Conservation (phyloP, 1,140 invertebrate species). For the Drosophila mayri region DNA sequence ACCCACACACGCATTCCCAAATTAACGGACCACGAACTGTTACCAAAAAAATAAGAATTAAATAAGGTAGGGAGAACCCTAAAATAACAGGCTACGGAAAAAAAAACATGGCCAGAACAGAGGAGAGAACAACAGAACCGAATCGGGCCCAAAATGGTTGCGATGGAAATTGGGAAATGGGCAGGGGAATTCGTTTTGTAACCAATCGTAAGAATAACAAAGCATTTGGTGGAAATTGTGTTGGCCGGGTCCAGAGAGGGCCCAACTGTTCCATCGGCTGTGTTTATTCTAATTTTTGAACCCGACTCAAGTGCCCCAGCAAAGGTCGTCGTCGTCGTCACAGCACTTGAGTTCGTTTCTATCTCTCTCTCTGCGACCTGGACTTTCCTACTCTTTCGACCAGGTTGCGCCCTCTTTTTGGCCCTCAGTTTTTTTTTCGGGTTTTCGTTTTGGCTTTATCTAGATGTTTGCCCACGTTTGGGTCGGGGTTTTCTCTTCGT, state of each 20-base stretch:
- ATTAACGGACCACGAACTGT: constrained; percentile 67
- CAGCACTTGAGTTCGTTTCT: constrained; percentile 66
- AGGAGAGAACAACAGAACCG: constrained; percentile 1
- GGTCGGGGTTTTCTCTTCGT: constrained; percentile 56
- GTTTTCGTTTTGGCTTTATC: constrained; percentile 63
- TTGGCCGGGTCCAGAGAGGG: constrained; percentile 36
- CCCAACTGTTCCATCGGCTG: constrained; percentile 62
- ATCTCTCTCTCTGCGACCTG: constrained; percentile 6
- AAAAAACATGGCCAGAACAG: constrained; percentile 74
- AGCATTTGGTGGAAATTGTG: constrained; percentile 32
- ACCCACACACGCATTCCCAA: constrained; percentile 45
- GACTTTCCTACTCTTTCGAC: constrained; percentile 31
- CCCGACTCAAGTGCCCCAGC: constrained; percentile 72
- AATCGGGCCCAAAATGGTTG: constrained; percentile 64
- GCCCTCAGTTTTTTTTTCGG: constrained; percentile 14
- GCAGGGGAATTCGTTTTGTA: constrained; percentile 63
- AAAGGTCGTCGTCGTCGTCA: constrained; percentile 76
- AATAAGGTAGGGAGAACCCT: constrained; percentile 51
- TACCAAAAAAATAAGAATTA: constrained; percentile 64
- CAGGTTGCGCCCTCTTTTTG: constrained; percentile 63
- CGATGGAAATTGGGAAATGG: constrained; percentile 31
- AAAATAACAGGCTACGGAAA: constrained; percentile 72
- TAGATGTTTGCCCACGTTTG: constrained; percentile 70
- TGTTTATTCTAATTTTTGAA: constrained; percentile 84
- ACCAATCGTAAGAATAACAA: constrained; percentile 82